Conservation (phyloP, 2,113 vertebrate genomes). For the Nothoprocta perdicaria region DNA sequence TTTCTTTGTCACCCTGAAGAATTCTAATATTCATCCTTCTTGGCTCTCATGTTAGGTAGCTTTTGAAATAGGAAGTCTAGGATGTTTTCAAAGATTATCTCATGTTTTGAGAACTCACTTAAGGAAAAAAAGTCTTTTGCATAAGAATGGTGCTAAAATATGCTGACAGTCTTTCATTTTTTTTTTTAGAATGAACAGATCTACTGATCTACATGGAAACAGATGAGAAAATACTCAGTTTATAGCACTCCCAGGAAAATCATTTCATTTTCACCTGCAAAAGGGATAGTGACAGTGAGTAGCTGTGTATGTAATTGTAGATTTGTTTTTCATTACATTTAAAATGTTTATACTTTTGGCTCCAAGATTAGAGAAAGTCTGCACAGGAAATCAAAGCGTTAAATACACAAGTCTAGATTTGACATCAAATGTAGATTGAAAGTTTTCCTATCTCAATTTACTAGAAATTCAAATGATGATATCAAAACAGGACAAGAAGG, state of each 20-base stretch:
- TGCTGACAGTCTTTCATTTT: background rate
- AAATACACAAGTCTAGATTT: background rate
- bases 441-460: conserved; percentile 61
- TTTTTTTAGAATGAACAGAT: background rate
- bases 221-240: background rate
- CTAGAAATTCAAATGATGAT: conserved; percentile 53
- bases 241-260: background rate
- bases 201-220: background rate
- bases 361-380: conserved; percentile 34
- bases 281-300: background rate
- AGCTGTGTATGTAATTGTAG: background rate
- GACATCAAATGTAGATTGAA: conserved; percentile 21
- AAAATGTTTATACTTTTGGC: conserved; percentile 4
- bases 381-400: conserved; percentile 22
- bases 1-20: background rate
- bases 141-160: background rate
- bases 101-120: background rate
- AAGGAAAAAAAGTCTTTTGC: background rate
- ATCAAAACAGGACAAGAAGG: conserved; percentile 56
- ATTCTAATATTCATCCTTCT: background rate
- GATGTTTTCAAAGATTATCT: background rate
- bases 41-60: background rate
- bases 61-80: background rate
- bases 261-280: conserved; percentile 21
- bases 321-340: conserved; percentile 23